phyloP scores from a whole-genome alignment of 2,888 invertebrate species.

The Mechanitis messenoides region DNA sequence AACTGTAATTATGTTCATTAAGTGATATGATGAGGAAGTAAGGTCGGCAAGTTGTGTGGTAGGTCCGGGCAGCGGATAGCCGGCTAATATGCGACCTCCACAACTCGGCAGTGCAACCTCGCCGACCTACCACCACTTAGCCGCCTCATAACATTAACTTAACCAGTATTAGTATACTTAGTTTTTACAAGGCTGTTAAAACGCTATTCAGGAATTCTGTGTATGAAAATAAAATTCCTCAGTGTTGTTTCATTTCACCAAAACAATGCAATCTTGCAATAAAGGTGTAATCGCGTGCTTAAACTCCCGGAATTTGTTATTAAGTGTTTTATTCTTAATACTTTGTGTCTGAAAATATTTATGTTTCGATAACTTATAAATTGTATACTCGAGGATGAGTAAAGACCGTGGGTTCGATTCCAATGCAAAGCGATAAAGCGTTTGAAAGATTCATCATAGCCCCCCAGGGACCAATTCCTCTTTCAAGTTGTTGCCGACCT shows the following conservation, averaged over 20 bases:
- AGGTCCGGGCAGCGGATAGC: slow-evolving; percentile 13
- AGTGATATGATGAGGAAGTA: slow-evolving; percentile 36
- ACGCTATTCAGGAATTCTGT: slow-evolving; percentile 15
- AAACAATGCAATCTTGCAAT: slow-evolving; percentile 15
- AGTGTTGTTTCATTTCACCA: slow-evolving; percentile 10
- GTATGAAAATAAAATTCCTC: slow-evolving; percentile 21
- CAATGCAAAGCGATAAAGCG: slow-evolving; percentile 69
- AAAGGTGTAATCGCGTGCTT: not conserved
- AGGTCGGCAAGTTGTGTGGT: slow-evolving; percentile 25
- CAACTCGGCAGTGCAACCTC: slow-evolving; percentile 26
- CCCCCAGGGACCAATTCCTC: slow-evolving; percentile 66
- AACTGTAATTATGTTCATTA: slow-evolving; percentile 40
- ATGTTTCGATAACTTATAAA: slow-evolving; percentile 25
- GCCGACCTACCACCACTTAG: slow-evolving; percentile 38
- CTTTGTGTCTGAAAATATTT: slow-evolving; percentile 13
- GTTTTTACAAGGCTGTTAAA: slow-evolving; percentile 25
- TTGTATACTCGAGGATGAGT: slow-evolving; percentile 30
- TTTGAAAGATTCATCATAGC: slow-evolving; percentile 72
- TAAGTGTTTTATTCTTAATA: slow-evolving; percentile 14
- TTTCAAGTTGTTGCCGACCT: slow-evolving; percentile 62
- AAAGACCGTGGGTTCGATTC: slow-evolving; percentile 60
- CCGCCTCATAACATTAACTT: slow-evolving; percentile 34
- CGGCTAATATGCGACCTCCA: slow-evolving; percentile 21
- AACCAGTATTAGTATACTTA: slow-evolving; percentile 30
- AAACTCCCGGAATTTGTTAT: not conserved